Conservation (phyloP, 2,888 invertebrate species). For the Eumacrocentrus americanus region DNA sequence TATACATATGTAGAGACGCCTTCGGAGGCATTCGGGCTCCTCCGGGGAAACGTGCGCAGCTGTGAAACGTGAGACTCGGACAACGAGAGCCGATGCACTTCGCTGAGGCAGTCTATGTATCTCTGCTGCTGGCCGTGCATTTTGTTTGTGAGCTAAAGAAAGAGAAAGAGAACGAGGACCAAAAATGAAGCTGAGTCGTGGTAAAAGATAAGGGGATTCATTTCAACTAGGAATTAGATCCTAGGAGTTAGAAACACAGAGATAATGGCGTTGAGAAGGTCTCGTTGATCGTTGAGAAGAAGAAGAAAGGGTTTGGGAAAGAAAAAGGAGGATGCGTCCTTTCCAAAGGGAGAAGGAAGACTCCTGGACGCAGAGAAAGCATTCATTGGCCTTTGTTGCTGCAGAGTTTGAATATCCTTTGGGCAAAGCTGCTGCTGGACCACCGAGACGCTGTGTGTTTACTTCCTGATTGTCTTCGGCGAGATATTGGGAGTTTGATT, state of each 20-base stretch:
- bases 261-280: too few species aligned
- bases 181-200: too few species aligned
- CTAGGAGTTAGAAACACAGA: too few species aligned
- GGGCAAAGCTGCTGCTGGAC: neutral
- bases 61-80: conserved; percentile 50
- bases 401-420: neutral
- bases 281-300: too few species aligned
- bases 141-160: too few species aligned
- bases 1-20: too few species aligned
- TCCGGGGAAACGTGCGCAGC: conserved; percentile 37
- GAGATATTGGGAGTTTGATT: too few species aligned
- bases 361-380: neutral
- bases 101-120: conserved; percentile 34
- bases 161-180: too few species aligned
- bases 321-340: conserved; percentile 8
- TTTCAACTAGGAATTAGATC: too few species aligned
- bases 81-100: conserved; percentile 27
- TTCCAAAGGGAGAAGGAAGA: neutral
- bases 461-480: too few species aligned
- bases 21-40: neutral
- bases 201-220: too few species aligned
- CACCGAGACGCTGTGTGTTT: neutral
- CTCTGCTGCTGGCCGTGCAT: conserved; percentile 33
- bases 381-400: neutral
- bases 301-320: too few species aligned